Evolutionary conservation across 2,113 vertebrate genomes (phyloP), one percentile per base, ranked within the genome.

Genomic region (Semnornis frantzii): DNA sequence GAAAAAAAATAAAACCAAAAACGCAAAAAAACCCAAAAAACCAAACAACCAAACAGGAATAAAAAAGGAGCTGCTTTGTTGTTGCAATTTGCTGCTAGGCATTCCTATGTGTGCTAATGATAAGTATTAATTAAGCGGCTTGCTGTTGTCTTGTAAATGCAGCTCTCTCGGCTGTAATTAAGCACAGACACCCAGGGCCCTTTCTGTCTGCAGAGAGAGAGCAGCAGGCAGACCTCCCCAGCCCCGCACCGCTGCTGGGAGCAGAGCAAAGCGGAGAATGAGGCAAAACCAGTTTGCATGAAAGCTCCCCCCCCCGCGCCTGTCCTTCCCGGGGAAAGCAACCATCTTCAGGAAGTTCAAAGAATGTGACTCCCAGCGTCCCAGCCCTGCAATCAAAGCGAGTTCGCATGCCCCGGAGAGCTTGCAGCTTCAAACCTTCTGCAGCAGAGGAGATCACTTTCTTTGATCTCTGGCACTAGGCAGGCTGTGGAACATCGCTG

Each of bases 81-180:
- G 93, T 96, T 95, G 87, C 95, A 97, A 76, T 95, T 96, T 95
- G 96, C 95, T 96, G 95, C 95, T 92, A 95, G 96, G 97, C 96
- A 97, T 96, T 96, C 69, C 91, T 93, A 95, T 88, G 92, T 87
- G 94, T 92, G 95, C 91, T 97, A 97, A 96, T 95, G 97, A 97
- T 97, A 97, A 97, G 96, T 95, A 96, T 96, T 97, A 97, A 97
- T 97, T 96, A 97, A 97, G 90, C 94, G 94, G 93, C 89, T 95
- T 79, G 83, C 95, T 95, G 93, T 97, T 97, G 95, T 97, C 96
- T 97, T 96, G 96, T 96, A 97, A 97, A 97, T 96, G 85, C 89
- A 96, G 87, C 77, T 96, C 94, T 96, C 97, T 95, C 92, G 93
- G 96, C 91, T 96, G 94, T 97, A 97, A 97, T 97, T 97, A 97